A percentile compares a stretch with the other conserved stretches of the same genome.
Evolutionary conservation across 2,797 vertebrate genomes (phyloP).

Genomic region (Rhadinocentrus ornatus): DNA sequence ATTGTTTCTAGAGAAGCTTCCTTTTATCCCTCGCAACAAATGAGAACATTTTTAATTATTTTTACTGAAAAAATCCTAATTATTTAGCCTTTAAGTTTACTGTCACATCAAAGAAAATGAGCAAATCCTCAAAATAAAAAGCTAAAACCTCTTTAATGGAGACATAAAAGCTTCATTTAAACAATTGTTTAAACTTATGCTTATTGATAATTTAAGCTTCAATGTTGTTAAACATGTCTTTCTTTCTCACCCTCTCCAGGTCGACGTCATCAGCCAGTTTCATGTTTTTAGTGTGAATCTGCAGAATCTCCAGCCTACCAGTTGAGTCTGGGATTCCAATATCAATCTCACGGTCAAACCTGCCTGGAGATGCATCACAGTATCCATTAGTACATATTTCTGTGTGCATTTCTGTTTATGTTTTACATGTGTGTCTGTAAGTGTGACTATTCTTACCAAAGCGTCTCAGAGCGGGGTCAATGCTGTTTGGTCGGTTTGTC

Average conservation of each 20-base stretch:
- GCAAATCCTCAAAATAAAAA: no score
- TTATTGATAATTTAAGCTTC: neutral
- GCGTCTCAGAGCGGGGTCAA: conserved; percentile 91
- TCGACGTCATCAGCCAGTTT: conserved; percentile 93
- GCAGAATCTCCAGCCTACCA: conserved; percentile 94
- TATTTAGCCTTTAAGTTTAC: no score
- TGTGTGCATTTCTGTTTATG: neutral
- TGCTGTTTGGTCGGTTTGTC: conserved; percentile 96
- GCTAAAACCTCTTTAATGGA: neutral
- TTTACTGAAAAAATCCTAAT: no score
- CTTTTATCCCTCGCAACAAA: no score
- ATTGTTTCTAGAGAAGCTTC: no score
- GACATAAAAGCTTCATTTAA: neutral
- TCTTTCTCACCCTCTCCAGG: conserved; percentile 88
- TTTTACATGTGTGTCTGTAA: neutral
- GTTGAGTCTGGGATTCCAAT: conserved; percentile 96
- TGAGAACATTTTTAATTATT: no score
- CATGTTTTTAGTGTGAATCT: conserved; percentile 99
- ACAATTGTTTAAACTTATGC: rapidly evolving
- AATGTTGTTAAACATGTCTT: neutral
- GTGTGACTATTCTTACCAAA: conserved; percentile 85
- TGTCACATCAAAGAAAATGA: no score
- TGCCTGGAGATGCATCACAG: conserved; percentile 79
- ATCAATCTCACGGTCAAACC: conserved; percentile 96
- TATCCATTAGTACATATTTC: neutral